Evolutionary conservation across 1,140 invertebrate genomes (phyloP), one percentile per base, ranked within the genome.

Genomic region (Micrasema minimum): DNA sequence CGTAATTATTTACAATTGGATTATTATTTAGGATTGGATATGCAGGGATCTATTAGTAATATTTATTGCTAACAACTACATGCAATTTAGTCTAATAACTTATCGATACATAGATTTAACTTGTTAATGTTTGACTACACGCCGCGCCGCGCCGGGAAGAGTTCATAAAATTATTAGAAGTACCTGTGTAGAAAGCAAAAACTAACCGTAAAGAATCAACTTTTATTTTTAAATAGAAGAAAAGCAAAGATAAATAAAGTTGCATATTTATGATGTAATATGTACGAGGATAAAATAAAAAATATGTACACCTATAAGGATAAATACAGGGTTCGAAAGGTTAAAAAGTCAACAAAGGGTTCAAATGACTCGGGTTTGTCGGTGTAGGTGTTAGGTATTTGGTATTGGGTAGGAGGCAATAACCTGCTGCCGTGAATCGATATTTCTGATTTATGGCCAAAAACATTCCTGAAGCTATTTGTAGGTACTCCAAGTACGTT

Each of bases 391-490:
- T 22, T 31, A 38, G 26, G 35, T 41, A 59, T 16, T 11, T 7
- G 37, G 9, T 38, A 59, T 31, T 53, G 45, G 35, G 16, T 23
- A 46, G 59, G 43, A 46, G 59, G 38, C 59, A 64, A 46, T 64
- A 64, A 64, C 59, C 59, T 64, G 41, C 38, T 46, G 0, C 6
- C 23, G 59, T 41, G 18, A 48, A 64, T 64, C 59, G 43, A 64
- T 64, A 61, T 43, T 55, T 14, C 11, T 55, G 18, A 59, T 20
- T 53, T 53, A n/a, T 53, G 50, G 50, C 50, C 50, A 53, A 53
- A 53, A 59, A 38, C 35, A 20, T 59, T 38, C 37, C 31, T 35
- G 16, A 6, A 16, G 37, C 37, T 59, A 59, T 59, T 59, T 59
- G 6, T 43, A 18, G 18, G 50, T 31, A 31, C 26, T 14, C 23